A percentile compares a stretch with the other conserved stretches of the same genome.
Evolutionary conservation across 2,888 invertebrate species (phyloP).

Genomic region (Nineta flava): DNA sequence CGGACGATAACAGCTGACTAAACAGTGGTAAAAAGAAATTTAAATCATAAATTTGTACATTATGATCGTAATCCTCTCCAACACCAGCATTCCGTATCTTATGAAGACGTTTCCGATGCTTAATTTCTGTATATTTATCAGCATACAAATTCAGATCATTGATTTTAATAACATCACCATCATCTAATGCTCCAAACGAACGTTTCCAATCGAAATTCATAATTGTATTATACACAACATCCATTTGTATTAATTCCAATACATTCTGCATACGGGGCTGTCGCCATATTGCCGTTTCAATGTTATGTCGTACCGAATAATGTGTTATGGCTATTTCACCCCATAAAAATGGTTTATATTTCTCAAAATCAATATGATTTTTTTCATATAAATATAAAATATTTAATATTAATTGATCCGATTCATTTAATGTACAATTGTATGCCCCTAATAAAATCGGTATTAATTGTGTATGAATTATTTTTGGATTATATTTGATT

Average conservation of each 20-base stretch:
- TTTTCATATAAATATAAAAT: constrained; percentile 54
- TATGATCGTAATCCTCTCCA: constrained; percentile 18
- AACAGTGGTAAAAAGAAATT: constrained; percentile 66
- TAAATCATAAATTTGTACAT: constrained; percentile 52
- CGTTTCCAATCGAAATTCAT: constrained; percentile 52
- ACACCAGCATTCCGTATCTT: neutral
- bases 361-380: constrained; percentile 43
- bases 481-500: constrained; percentile 41
- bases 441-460: constrained; percentile 66
- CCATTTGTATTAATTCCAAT: constrained; percentile 49
- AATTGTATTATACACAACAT: constrained; percentile 48
- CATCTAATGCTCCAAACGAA: constrained; percentile 27
- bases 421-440: constrained; percentile 47
- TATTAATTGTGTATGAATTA: constrained; percentile 52
- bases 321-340: constrained; percentile 64
- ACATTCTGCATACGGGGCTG: constrained; percentile 59
- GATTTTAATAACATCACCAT: constrained; percentile 20
- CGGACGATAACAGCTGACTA: constrained; percentile 55
- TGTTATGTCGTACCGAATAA: constrained; percentile 48
- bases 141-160: constrained; percentile 9
- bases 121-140: constrained; percentile 9
- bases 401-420: constrained; percentile 53
- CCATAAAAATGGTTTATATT: constrained; percentile 67
- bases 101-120: neutral
- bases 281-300: constrained; percentile 43